These are phyloP conservation scores for Zoanthus sansibaricus DNA, from an alignment of 92 coral and sea anemone genomes.

Conservation along the genomic window DNA sequence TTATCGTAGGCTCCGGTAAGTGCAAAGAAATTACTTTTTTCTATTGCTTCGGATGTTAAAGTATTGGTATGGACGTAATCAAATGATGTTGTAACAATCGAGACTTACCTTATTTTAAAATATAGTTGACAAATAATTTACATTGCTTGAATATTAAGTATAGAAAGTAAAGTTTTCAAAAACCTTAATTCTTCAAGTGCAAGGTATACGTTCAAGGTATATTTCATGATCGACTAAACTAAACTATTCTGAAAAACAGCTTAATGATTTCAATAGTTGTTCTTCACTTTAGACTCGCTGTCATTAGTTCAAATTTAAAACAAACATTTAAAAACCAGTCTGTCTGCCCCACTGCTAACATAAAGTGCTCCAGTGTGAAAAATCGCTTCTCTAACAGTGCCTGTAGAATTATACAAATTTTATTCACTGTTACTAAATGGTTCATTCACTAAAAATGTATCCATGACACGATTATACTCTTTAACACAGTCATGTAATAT, in stretches of 20 bases:
- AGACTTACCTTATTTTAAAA: background rate
- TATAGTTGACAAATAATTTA: background rate
- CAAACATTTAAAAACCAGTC: background rate
- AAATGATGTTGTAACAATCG: background rate
- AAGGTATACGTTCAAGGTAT: background rate
- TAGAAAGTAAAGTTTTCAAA: background rate
- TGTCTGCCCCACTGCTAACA: no score
- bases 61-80: background rate
- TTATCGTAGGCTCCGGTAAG: conserved; percentile 2
- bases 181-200: background rate
- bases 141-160: background rate
- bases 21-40: background rate
- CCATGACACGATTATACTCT: no score
- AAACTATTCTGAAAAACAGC: background rate
- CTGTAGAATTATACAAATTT: no score
- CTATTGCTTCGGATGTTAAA: background rate
- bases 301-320: background rate
- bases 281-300: background rate
- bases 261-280: background rate
- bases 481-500: no score
- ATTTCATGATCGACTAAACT: background rate
- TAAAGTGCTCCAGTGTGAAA: no score
- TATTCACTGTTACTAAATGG: no score
- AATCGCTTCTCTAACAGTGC: no score
- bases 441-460: no score